A percentile compares a stretch with the other conserved stretches of the same genome.
phyloP scores from a whole-genome alignment of 2,888 invertebrate species.

The Galeopsomyia nigrocyanea region DNA sequence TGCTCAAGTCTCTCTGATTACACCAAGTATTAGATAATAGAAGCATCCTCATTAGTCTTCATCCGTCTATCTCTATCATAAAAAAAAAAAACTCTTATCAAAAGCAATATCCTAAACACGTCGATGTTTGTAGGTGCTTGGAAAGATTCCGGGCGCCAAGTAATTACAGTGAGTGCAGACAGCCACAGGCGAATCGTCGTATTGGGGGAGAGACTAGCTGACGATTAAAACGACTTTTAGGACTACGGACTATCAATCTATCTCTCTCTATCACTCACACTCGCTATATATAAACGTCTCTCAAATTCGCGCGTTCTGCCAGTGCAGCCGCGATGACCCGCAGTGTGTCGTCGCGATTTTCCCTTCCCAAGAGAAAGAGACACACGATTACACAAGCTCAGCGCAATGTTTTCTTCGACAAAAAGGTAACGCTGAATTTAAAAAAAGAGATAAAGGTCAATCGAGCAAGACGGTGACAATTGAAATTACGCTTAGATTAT shows the following conservation, averaged over 20 bases:
- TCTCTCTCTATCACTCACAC: conserved; percentile 3
- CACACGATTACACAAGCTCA: conserved; percentile 3
- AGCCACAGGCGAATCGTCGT: conserved; percentile 30
- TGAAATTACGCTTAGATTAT: conserved; percentile 2
- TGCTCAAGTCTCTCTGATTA: too few relatives aligned
- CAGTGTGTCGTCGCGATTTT: conserved; percentile 19
- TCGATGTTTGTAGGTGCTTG: conserved; percentile 66
- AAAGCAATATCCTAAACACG: neutral
- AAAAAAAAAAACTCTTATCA: too few relatives aligned
- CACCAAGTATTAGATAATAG: too few relatives aligned
- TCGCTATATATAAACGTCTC: neutral
- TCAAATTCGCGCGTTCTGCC: neutral
- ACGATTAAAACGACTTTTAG: conserved; percentile 30
- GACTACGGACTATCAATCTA: conserved; percentile 28
- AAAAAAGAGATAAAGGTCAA: neutral
- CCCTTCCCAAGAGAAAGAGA: neutral
- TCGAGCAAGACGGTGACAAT: neutral
- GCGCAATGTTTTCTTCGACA: conserved; percentile 3
- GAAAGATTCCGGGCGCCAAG: conserved; percentile 71
- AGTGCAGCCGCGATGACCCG: conserved; percentile 13
- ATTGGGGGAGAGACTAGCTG: conserved; percentile 42
- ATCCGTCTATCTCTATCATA: too few relatives aligned
- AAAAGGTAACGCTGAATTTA: neutral
- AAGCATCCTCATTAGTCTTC: too few relatives aligned
- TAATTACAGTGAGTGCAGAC: conserved; percentile 59